Base-by-base conservation (phyloP, 2,113 vertebrate genomes). In the Coryphaenoides rupestris region DNA sequence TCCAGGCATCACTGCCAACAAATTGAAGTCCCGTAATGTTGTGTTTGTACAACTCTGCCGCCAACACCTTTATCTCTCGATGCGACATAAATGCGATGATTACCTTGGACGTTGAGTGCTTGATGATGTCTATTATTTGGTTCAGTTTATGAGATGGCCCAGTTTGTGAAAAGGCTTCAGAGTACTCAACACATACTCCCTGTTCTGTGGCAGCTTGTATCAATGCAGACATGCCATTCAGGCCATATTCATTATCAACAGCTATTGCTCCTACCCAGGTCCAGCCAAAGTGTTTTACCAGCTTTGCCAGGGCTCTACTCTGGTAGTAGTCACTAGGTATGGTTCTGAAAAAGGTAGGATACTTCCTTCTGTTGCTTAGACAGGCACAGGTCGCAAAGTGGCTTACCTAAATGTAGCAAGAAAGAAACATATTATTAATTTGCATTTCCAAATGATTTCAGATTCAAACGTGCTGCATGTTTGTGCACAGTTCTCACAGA, bases 1-100 rank as follows among this genome's bases (percentile, higher is more conserved):
- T 88, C 91, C 91, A 92, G 40, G 91, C 89, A 4, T 92, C 91
- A 46, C 91, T 92, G 55, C 89, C 91, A 1, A 91, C 75, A 85
- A 84, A 90, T 72, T 92, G 90, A 58, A 89, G 65, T 3, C 87
- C 88, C 55, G 83, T 88, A 19, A 90, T 69, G 33, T 90, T 91
- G 45, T 87, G 84, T 17, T 21, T 81, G 55, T 84, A 64, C 64
- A 91, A 54, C 76, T 86, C 84, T 15, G 69, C 58, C 9, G 85
- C 80, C 59, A 92, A 68, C 54, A 90, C 63, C 50, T 90, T 90
- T 17, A 92, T 84, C 68, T 92, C 90, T 72, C 82, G 83, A 71
- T 90, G 89, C 47, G 89, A 86, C 86, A 90, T 84, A 46, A 92
- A 92, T 5, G 89, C 89, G 26, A 90, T 53, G 13, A 92, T 88